A percentile compares a stretch with the other conserved stretches of the same genome.
Evolutionary conservation across 2,888 invertebrate species (phyloP).

Genomic region (Operophtera brumata): DNA sequence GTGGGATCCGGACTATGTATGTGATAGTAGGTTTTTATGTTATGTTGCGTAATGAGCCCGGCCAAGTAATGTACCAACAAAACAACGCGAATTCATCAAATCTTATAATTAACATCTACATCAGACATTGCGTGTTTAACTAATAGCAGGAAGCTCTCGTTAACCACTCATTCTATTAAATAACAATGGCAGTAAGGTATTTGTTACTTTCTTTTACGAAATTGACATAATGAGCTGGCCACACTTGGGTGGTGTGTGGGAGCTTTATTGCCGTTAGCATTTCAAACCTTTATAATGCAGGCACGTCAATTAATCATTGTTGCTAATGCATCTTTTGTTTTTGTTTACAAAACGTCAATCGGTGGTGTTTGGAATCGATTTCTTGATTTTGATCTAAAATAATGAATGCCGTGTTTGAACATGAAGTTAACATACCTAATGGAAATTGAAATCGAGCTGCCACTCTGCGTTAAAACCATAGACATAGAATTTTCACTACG

Average conservation of each 20-base stretch:
- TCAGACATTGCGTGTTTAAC: slow-evolving; percentile 20
- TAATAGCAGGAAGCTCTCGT: slow-evolving; percentile 30
- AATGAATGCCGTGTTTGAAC: background rate
- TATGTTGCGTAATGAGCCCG: no score
- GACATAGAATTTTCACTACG: no score
- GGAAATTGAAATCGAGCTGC: background rate
- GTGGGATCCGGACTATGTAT: no score
- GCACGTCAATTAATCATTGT: slow-evolving; percentile 57
- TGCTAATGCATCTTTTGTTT: slow-evolving; percentile 68
- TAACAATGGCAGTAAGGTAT: slow-evolving; percentile 36
- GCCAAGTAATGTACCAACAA: background rate
- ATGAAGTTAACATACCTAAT: background rate
- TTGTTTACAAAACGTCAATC: slow-evolving; percentile 63
- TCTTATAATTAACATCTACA: slow-evolving; percentile 32
- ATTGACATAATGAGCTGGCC: slow-evolving; percentile 18
- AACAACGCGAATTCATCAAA: slow-evolving; percentile 13
- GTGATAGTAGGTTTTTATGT: no score
- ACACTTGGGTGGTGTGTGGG: slow-evolving; percentile 11
- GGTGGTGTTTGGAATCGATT: slow-evolving; percentile 27
- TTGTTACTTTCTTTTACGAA: slow-evolving; percentile 36
- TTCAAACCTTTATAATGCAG: slow-evolving; percentile 46
- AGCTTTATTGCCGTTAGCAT: slow-evolving; percentile 19
- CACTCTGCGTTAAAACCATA: background rate
- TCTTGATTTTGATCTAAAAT: slow-evolving; percentile 20
- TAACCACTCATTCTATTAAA: slow-evolving; percentile 30